Conservation (phyloP, 2,113 vertebrate species). For the Fregata magnificens region DNA sequence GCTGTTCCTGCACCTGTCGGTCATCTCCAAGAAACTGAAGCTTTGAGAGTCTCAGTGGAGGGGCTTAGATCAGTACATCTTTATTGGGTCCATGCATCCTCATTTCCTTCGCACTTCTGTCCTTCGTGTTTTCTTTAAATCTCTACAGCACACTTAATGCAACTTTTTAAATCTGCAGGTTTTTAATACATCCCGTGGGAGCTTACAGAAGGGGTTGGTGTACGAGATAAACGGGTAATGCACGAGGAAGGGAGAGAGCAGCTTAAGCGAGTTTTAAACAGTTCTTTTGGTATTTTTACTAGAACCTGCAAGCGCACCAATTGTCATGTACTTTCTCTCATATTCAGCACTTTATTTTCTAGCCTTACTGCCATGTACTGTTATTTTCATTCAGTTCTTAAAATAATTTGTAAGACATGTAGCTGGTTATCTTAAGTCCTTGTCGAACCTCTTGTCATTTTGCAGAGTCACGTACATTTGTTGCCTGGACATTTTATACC, state of each 20-base stretch:
- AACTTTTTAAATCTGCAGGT: slow-evolving; percentile 86
- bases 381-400: slow-evolving; percentile 73
- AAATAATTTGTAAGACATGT: slow-evolving; percentile 67
- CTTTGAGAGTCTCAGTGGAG: slow-evolving; percentile 72
- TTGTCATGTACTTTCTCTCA: slow-evolving; percentile 73
- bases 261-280: slow-evolving; percentile 53
- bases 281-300: slow-evolving; percentile 61
- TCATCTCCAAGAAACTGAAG: slow-evolving; percentile 76
- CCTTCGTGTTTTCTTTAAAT: slow-evolving; percentile 75
- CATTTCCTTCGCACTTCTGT: slow-evolving; percentile 75
- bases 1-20: slow-evolving; percentile 75
- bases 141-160: slow-evolving; percentile 82
- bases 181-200: slow-evolving; percentile 76
- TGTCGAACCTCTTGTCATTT: slow-evolving; percentile 82
- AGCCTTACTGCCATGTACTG: slow-evolving; percentile 79
- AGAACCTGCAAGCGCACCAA: slow-evolving; percentile 68
- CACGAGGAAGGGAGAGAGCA: slow-evolving; percentile 57
- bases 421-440: slow-evolving; percentile 80
- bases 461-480: slow-evolving; percentile 88
- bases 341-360: slow-evolving; percentile 83
- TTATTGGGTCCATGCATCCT: slow-evolving; percentile 72
- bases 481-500: slow-evolving; percentile 95
- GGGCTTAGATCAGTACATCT: slow-evolving; percentile 68
- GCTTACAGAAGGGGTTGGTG: slow-evolving; percentile 64
- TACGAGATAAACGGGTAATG: slow-evolving; percentile 70